Evolutionary conservation across 2,113 vertebrate species (phyloP).

Genomic region (Notothenia rossii): DNA sequence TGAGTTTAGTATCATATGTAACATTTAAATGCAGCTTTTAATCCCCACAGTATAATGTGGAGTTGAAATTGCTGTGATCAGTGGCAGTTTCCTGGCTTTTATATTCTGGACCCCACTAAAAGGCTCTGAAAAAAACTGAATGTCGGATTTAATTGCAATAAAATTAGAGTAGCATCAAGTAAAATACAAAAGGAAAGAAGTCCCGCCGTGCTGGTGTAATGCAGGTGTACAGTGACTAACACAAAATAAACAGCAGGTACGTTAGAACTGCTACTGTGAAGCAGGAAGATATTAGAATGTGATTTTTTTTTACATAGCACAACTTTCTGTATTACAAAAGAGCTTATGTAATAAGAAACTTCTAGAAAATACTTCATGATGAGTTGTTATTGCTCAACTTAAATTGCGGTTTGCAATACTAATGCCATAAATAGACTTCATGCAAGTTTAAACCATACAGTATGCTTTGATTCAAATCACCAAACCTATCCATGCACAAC

Average conservation of each 20-base stretch:
- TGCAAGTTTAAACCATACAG: not conserved
- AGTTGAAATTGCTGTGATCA: conserved; percentile 25
- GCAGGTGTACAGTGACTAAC: not conserved
- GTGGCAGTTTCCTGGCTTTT: conserved; percentile 5
- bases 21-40: conserved; percentile 15
- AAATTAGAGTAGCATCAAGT: conserved; percentile 6
- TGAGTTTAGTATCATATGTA: not conserved
- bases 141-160: conserved; percentile 3
- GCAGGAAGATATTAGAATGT: not conserved
- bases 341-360: not conserved
- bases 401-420: too few species aligned
- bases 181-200: conserved; percentile 1
- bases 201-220: conserved; percentile 1
- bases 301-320: conserved; percentile 9
- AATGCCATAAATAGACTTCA: not conserved
- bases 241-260: not conserved
- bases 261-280: not conserved
- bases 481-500: conserved; percentile 14
- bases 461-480: conserved; percentile 5
- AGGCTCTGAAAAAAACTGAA: not conserved
- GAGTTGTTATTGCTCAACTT: not conserved
- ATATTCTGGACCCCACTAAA: not conserved
- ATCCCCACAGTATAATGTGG: conserved; percentile 16
- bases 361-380: not conserved
- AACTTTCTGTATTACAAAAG: not conserved